Percentiles rank a stretch among this genome's conserved stretches.
Evolutionary conservation across 2,113 vertebrate genomes (phyloP).

Genomic region (Cebidichthys violaceus): DNA sequence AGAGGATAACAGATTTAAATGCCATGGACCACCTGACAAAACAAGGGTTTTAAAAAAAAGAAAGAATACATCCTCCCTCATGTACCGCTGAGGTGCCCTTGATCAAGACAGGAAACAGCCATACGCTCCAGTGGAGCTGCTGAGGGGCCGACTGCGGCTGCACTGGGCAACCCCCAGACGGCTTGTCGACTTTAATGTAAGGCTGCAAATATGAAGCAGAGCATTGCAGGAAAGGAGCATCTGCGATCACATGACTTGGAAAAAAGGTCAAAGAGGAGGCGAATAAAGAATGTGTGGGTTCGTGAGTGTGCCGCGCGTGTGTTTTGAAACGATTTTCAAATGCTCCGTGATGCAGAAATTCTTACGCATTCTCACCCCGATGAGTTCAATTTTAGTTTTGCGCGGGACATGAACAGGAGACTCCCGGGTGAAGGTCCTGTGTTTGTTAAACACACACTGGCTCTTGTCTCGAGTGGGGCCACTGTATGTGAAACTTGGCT

Average conservation of each 20-base stretch:
- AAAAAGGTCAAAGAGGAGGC: constrained; percentile 34
- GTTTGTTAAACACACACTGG: constrained; percentile 2
- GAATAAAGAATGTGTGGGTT: constrained; percentile 28
- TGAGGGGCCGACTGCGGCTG: constrained; percentile 2
- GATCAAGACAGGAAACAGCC: constrained; percentile 43
- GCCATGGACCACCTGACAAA: constrained; percentile 32
- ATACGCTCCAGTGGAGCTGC: constrained; percentile 24
- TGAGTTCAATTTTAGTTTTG: neutral
- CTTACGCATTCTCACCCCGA: neutral
- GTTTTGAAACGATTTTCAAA: constrained; percentile 22
- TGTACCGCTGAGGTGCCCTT: constrained; percentile 49
- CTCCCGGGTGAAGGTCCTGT: neutral
- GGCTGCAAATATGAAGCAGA: constrained; percentile 33
- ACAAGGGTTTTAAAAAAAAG: neutral
- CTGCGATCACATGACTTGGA: constrained; percentile 13
- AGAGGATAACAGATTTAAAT: constrained; percentile 42
- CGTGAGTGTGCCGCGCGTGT: neutral
- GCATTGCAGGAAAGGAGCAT: neutral
- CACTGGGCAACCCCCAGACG: constrained; percentile 12
- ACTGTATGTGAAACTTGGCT: constrained; percentile 27
- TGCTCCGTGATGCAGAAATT: neutral
- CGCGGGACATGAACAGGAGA: no score
- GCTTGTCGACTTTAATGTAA: constrained; percentile 23
- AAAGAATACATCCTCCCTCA: neutral
- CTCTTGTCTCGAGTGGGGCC: neutral